Evolutionary conservation across 2,797 vertebrate species (phyloP).

Genomic region (Lerista edwardsae): DNA sequence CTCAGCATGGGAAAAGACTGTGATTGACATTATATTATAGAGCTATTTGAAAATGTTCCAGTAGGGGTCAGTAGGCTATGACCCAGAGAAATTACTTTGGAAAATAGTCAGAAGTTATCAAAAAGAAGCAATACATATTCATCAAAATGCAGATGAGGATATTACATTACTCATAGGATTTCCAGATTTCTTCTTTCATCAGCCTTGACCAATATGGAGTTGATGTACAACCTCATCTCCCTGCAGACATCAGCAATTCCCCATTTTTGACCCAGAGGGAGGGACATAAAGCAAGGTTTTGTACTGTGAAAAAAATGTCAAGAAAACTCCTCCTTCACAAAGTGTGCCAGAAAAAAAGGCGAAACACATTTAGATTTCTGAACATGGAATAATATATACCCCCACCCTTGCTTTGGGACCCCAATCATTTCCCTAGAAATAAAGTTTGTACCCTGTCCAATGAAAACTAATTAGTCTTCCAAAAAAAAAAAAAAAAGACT

Average conservation of each 20-base stretch:
- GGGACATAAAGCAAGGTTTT: not conserved
- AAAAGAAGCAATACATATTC: not conserved
- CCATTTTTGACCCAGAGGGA: not conserved
- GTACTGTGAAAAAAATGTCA: not conserved
- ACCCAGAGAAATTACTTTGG: not conserved
- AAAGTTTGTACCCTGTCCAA: not conserved
- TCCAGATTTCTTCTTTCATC: not conserved
- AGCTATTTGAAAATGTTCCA: conserved; percentile 4
- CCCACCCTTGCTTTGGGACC: too few species aligned
- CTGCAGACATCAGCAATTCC: not conserved
- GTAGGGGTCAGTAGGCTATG: not conserved
- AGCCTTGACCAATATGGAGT: not conserved
- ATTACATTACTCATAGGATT: not conserved
- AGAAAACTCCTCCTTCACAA: not conserved
- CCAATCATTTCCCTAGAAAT: not conserved
- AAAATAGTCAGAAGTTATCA: not conserved
- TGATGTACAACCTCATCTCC: not conserved
- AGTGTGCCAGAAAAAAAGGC: not conserved
- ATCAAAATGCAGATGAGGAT: conserved; percentile 12
- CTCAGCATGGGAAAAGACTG: not conserved
- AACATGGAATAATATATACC: not conserved
- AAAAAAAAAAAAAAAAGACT: not conserved
- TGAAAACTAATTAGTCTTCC: not conserved
- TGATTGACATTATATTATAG: conserved; percentile 7
- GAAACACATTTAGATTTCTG: not conserved